These are phyloP conservation scores for Agriopis marginaria DNA, from an alignment of 2,888 invertebrate species.

Conservation along the genomic window DNA sequence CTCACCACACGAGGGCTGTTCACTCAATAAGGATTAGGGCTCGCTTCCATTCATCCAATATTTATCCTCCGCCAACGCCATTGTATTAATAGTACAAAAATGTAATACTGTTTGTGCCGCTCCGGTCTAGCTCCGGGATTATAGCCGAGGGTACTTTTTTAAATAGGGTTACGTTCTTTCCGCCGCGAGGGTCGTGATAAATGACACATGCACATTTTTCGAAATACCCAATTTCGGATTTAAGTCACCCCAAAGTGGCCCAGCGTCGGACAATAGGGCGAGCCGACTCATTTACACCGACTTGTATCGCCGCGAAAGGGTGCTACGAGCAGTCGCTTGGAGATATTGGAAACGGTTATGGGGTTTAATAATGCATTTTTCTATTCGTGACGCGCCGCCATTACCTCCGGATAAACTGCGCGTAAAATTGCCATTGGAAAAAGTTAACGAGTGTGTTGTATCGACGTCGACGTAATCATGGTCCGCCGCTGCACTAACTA, in stretches of 20 bases:
- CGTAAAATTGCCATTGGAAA: constrained; percentile 73
- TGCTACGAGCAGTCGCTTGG: constrained; percentile 46
- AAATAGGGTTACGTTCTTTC: constrained; percentile 84
- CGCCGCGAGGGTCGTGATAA: constrained; percentile 84
- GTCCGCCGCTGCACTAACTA: constrained; percentile 4
- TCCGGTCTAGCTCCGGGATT: constrained; percentile 76
- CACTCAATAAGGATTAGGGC: constrained; percentile 79
- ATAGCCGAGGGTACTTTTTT: constrained; percentile 81
- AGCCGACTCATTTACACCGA: constrained; percentile 78
- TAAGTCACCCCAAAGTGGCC: constrained; percentile 87
- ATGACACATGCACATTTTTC: constrained; percentile 87
- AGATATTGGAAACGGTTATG: constrained; percentile 72
- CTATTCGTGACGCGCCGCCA: constrained; percentile 67
- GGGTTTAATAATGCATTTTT: constrained; percentile 80
- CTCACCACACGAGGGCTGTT: constrained; percentile 30
- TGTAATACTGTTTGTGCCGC: constrained; percentile 84
- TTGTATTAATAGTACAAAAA: constrained; percentile 82
- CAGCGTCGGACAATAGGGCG: constrained; percentile 76
- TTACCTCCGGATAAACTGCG: constrained; percentile 73
- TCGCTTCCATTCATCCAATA: constrained; percentile 73
- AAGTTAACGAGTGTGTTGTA: constrained; percentile 65
- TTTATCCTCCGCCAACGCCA: constrained; percentile 76
- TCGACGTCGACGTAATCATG: constrained; percentile 60
- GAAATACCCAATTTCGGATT: constrained; percentile 88
- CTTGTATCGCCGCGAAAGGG: constrained; percentile 50